Percentiles rank a stretch among this genome's conserved stretches.
Evolutionary conservation across 2,797 vertebrate species (phyloP).

Genomic region (Anableps anableps): DNA sequence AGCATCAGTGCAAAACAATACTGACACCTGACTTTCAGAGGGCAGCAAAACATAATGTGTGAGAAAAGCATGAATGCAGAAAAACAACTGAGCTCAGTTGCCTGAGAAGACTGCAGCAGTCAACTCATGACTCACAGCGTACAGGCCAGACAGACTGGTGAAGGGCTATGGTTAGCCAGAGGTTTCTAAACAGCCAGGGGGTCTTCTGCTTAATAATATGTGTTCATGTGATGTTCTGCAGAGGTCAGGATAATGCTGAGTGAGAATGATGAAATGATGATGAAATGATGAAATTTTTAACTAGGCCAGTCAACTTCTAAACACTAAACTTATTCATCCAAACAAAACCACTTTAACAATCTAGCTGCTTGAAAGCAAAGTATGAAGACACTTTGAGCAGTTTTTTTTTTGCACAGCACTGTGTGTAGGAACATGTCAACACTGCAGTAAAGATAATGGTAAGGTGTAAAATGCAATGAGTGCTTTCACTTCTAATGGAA

Average conservation of each 20-base stretch:
- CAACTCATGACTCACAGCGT: constrained; percentile 20
- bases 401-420: background rate
- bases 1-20: background rate
- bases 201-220: background rate
- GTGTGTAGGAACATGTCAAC: background rate
- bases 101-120: constrained; percentile 19
- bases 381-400: background rate
- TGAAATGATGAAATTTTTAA: background rate
- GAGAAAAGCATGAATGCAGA: background rate
- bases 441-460: background rate
- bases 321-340: too few species aligned
- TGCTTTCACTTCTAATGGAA: background rate
- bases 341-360: background rate
- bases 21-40: background rate
- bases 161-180: background rate
- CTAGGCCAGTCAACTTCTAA: too few species aligned
- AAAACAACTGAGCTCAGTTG: background rate
- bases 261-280: background rate
- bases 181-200: background rate
- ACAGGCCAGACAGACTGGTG: background rate
- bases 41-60: too few species aligned
- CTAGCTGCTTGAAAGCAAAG: background rate
- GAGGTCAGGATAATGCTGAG: background rate
- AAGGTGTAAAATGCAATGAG: background rate
- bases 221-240: background rate